Evolutionary conservation across 2,888 invertebrate genomes (phyloP).

Genomic region (Melanophora roralis): DNA sequence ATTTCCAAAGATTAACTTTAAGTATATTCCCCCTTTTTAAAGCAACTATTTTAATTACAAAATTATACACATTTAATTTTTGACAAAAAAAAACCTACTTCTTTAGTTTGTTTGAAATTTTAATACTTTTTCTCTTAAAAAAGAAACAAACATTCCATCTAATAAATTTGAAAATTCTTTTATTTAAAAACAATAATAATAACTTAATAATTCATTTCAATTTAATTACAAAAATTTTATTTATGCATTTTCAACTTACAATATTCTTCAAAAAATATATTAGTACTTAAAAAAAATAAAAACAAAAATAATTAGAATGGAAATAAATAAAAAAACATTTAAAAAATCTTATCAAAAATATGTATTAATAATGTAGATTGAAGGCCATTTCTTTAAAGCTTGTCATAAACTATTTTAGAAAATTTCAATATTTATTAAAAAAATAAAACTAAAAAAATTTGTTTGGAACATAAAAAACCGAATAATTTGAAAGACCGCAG

Average conservation of each 20-base stretch:
- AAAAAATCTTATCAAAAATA: constrained; percentile 55
- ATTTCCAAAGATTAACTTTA: constrained; percentile 63
- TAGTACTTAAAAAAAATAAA: constrained; percentile 3
- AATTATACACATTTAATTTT: constrained; percentile 31
- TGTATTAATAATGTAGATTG: constrained; percentile 68
- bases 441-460: constrained; percentile 52
- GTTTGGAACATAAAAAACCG: constrained; percentile 41
- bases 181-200: constrained; percentile 47
- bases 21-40: constrained; percentile 55
- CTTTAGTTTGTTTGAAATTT: constrained; percentile 49
- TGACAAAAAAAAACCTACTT: constrained; percentile 8
- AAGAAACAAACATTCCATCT: constrained; percentile 37
- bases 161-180: constrained; percentile 46
- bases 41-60: constrained; percentile 30
- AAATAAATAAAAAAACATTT: constrained; percentile 37
- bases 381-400: constrained; percentile 73
- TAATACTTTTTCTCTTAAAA: constrained; percentile 37
- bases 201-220: constrained; percentile 45
- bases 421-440: constrained; percentile 67
- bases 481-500: constrained; percentile 1
- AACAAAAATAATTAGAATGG: constrained; percentile 44
- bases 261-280: constrained; percentile 40
- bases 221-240: constrained; percentile 27
- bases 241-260: constrained; percentile 19
- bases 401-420: constrained; percentile 72